These are phyloP conservation scores for Acrocera orbiculus DNA, from an alignment of 2,888 invertebrate genomes.

Conservation along the genomic window DNA sequence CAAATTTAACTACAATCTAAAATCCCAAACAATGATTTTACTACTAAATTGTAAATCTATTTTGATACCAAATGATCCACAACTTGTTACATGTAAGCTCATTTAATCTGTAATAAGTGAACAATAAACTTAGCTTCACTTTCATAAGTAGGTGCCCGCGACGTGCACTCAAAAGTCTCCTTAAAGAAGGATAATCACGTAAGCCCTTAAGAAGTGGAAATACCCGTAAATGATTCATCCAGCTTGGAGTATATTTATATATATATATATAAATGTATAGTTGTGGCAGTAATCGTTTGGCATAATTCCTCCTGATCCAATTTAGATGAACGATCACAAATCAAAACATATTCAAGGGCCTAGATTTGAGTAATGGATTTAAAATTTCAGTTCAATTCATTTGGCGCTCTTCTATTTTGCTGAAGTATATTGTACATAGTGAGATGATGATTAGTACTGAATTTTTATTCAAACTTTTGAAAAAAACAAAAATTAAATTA, in stretches of 20 bases:
- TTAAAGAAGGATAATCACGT: slow-evolving; percentile 9
- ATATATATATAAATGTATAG: not conserved
- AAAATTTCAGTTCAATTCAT: too few species aligned
- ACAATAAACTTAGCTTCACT: slow-evolving; percentile 1
- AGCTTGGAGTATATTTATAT: not conserved
- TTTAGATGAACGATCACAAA: not conserved
- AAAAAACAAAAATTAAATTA: too few species aligned
- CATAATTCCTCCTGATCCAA: slow-evolving; percentile 3
- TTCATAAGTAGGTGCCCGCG: not conserved
- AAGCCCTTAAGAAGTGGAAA: slow-evolving; percentile 8
- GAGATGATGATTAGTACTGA: too few species aligned
- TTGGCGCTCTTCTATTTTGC: too few species aligned
- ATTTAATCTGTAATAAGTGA: not conserved
- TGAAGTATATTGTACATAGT: too few species aligned
- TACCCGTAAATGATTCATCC: slow-evolving; percentile 4
- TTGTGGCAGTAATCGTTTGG: not conserved
- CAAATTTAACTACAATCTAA: too few species aligned
- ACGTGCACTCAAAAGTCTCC: slow-evolving; percentile 2
- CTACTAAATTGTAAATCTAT: too few species aligned
- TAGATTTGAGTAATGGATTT: too few species aligned
- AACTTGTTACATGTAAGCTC: too few species aligned
- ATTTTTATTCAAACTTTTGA: too few species aligned
- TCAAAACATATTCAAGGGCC: not conserved
- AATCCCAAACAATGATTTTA: too few species aligned
- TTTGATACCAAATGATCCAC: too few species aligned